Percentiles rank a stretch among this genome's conserved stretches.
Conservation (phyloP, 37 sponge, comb jelly and placozoan genomes). For the Ianthella basta region DNA sequence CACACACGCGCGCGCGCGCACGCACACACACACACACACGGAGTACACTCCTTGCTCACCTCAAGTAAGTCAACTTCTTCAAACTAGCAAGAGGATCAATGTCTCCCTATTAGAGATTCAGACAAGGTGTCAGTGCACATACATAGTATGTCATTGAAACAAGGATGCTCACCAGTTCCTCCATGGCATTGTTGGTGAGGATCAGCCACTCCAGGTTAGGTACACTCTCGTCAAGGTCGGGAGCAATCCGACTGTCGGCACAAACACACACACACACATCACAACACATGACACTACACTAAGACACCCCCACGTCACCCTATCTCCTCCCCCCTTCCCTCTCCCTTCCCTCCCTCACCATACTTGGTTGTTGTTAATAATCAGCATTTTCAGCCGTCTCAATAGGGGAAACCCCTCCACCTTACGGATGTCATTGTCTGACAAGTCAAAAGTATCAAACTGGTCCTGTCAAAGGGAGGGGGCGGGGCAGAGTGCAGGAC, state of each 20-base stretch:
- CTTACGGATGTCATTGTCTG: slow-evolving; percentile 95
- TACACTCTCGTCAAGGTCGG: slow-evolving; percentile 67
- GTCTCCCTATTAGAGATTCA: slow-evolving; percentile 52
- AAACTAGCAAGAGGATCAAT: slow-evolving; percentile 69
- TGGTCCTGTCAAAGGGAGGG: slow-evolving; percentile 67
- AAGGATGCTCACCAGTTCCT: slow-evolving; percentile 68
- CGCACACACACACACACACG: slow-evolving; percentile 39
- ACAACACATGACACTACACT: not conserved
- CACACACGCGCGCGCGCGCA: not conserved
- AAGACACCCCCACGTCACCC: no score
- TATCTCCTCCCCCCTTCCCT: no score
- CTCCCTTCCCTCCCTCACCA: slow-evolving; percentile 52
- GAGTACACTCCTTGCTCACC: slow-evolving; percentile 26
- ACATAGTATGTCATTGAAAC: not conserved
- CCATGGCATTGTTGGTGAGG: slow-evolving; percentile 84
- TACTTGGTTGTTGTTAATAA: slow-evolving; percentile 90
- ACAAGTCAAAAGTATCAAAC: slow-evolving; percentile 97
- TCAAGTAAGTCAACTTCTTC: slow-evolving; percentile 58
- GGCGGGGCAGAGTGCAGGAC: not conserved
- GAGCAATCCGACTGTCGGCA: slow-evolving; percentile 85
- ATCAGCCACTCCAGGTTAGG: slow-evolving; percentile 83
- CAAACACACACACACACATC: slow-evolving; percentile 29
- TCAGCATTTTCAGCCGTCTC: slow-evolving; percentile 74
- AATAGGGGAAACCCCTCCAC: slow-evolving; percentile 95
- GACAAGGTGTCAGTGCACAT: not conserved